phyloP scores from a whole-genome alignment of 2,797 vertebrate genomes.

The Threskiornis aethiopicus region DNA sequence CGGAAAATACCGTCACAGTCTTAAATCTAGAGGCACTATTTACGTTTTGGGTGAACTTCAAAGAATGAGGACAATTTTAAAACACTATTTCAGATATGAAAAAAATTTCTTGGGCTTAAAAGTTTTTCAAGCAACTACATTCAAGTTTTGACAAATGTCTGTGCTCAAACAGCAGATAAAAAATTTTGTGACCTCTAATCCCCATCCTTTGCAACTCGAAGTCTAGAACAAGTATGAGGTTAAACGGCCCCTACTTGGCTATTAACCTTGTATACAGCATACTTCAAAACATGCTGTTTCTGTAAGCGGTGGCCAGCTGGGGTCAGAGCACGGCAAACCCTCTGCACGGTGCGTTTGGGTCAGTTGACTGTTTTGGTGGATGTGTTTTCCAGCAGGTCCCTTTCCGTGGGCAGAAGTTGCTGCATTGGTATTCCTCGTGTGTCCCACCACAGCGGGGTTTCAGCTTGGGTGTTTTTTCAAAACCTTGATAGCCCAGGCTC shows the following conservation, averaged over 20 bases:
- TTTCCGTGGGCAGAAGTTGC: neutral
- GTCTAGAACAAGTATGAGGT: neutral
- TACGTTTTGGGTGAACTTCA: neutral
- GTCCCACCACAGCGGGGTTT: neutral
- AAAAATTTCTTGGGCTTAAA: neutral
- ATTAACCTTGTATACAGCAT: neutral
- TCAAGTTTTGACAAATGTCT: neutral
- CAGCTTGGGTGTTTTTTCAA: neutral
- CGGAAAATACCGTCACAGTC: neutral
- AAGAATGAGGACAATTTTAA: slow-evolving; percentile 21
- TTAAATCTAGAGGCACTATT: neutral
- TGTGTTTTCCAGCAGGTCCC: neutral
- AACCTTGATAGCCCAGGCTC: neutral
- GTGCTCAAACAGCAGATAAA: neutral
- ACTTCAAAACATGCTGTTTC: neutral
- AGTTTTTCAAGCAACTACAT: neutral
- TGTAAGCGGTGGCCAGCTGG: neutral
- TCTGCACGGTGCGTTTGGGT: neutral
- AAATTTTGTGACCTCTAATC: neutral
- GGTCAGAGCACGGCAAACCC: neutral
- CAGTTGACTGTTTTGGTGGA: neutral
- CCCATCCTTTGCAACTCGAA: neutral
- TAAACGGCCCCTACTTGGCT: neutral
- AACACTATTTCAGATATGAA: neutral
- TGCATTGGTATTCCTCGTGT: neutral